phyloP scores from a whole-genome alignment of 2,888 invertebrate genomes.

The Diaperis boleti region DNA sequence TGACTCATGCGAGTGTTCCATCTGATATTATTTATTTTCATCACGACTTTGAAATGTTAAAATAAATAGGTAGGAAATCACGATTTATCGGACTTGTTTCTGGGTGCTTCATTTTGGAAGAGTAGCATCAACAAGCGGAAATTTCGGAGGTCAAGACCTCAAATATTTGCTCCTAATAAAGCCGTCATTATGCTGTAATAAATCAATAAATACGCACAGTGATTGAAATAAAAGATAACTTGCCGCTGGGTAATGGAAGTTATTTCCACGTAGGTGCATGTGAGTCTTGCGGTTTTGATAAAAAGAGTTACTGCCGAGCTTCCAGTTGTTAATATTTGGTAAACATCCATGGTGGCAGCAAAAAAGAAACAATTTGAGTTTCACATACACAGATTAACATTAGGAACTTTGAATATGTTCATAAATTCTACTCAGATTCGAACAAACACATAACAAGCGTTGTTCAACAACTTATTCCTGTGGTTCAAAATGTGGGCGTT shows the following conservation, averaged over 20 bases:
- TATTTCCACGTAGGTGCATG: too few relatives aligned
- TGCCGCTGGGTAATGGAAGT: background rate
- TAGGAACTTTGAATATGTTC: too few relatives aligned
- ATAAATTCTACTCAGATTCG: too few relatives aligned
- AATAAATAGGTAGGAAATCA: constrained; percentile 42
- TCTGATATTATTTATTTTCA: constrained; percentile 48
- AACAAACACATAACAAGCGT: too few relatives aligned
- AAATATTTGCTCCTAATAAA: background rate
- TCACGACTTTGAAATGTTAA: constrained; percentile 49
- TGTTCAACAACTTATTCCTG: too few relatives aligned
- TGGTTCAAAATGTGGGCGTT: constrained; percentile 25
- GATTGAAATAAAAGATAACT: background rate
- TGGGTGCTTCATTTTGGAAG: constrained; percentile 31
- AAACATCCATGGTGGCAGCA: too few relatives aligned
- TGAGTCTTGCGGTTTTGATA: too few relatives aligned
- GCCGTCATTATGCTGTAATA: constrained; percentile 4
- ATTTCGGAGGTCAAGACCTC: constrained; percentile 3
- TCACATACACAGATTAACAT: too few relatives aligned
- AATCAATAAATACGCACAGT: background rate
- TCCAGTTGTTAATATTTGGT: too few relatives aligned
- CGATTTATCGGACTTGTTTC: constrained; percentile 40
- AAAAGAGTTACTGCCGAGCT: too few relatives aligned
- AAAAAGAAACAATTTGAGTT: too few relatives aligned
- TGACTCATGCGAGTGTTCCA: constrained; percentile 34
- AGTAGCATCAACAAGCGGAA: constrained; percentile 14